A percentile compares a stretch with the other conserved stretches of the same genome.
These are phyloP conservation scores for Silurus lanzhouensis DNA, from an alignment of 2,797 vertebrate genomes.

Conservation along the genomic window DNA sequence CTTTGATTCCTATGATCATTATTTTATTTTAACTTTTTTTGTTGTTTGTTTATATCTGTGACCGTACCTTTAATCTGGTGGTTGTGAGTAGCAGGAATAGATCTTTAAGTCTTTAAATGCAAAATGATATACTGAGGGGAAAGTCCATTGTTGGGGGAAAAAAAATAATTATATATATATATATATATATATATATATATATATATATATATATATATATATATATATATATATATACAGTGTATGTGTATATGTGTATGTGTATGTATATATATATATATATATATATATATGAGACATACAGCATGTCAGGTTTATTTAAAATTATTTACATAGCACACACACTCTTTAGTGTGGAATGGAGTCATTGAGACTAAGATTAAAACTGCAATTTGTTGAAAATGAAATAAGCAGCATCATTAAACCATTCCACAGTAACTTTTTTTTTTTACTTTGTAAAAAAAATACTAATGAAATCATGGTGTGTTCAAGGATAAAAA, in stretches of 20 bases:
- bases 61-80: not conserved
- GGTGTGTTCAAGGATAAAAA: not conserved
- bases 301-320: not conserved
- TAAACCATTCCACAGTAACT: not conserved
- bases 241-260: no score
- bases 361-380: not conserved
- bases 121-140: not conserved
- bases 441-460: no score
- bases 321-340: not conserved
- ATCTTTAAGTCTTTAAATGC: not conserved
- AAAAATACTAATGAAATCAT: not conserved
- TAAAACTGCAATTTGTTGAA: not conserved
- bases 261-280: no score
- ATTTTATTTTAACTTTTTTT: no score
- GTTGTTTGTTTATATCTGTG: not conserved
- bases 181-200: no score
- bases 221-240: no score
- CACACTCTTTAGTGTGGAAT: not conserved
- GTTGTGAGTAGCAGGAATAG: not conserved
- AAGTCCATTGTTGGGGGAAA: no score
- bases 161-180: no score
- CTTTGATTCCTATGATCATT: no score
- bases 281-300: not conserved
- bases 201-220: no score
- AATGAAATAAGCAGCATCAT: not conserved